phyloP scores from a whole-genome alignment of 2,113 vertebrate genomes.

The Melanerpes formicivorus region DNA sequence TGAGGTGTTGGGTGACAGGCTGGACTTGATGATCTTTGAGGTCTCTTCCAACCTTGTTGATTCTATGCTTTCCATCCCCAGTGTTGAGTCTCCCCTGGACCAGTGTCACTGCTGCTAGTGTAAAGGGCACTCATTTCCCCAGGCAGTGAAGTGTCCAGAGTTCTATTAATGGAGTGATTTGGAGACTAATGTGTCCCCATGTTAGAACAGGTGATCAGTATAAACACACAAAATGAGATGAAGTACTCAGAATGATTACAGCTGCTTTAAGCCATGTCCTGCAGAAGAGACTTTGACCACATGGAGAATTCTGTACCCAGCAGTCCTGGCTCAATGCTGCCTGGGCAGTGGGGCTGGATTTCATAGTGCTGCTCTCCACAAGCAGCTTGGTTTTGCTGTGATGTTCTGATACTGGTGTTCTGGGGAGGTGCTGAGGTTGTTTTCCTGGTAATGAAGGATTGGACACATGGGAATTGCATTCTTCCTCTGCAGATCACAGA shows the following conservation, averaged over 20 bases:
- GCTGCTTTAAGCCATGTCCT: neutral
- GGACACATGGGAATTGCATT: neutral
- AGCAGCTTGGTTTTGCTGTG: neutral
- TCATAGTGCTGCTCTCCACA: neutral
- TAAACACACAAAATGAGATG: neutral
- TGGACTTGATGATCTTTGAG: too few species aligned
- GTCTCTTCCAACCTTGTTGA: too few species aligned
- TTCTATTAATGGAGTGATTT: neutral
- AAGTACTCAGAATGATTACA: neutral
- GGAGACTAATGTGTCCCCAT: neutral
- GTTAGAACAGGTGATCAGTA: neutral
- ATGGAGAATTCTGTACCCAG: neutral
- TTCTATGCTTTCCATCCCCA: neutral
- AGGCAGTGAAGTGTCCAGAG: neutral
- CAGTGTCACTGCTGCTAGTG: neutral
- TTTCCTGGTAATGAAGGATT: neutral
- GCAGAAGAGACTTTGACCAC: neutral
- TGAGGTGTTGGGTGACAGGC: too few species aligned
- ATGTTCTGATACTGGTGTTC: neutral
- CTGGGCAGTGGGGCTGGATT: neutral
- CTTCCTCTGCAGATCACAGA: slow-evolving; percentile 83
- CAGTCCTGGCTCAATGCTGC: neutral
- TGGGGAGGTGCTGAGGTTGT: neutral
- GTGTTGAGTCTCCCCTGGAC: neutral
- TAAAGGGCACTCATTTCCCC: neutral